Evolutionary conservation across 1,140 invertebrate genomes (phyloP), one percentile per base, ranked within the genome.

Genomic region (Pantala flavescens): DNA sequence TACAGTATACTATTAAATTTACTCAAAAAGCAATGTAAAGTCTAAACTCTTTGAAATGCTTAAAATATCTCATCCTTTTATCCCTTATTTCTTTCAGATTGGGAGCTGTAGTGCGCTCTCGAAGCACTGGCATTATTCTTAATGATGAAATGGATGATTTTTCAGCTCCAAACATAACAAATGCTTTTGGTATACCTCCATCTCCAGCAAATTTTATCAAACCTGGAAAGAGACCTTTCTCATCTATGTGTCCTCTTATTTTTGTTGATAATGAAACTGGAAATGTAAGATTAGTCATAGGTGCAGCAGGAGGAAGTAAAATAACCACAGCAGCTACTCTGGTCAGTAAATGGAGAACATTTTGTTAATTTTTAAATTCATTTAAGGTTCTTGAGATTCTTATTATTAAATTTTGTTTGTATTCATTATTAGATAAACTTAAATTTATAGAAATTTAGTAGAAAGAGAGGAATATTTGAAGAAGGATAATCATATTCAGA

Each of bases 141-240:
- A 98, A 98, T 81, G 90, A 98, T 81, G 89, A 96, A 83, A 98
- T 98, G 96, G 94, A 98, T 80, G 96, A 98, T 80, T 98, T 98
- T 81, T 93, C 93, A 7, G 87, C 90, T 0, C 93, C 94, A 0
- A 87, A 90, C 74, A 88, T 89, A 21, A 88, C 87, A 0, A 97
- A 94, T 79, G 85, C 84, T 36, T 96, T 92, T 81, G 89, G 88
- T 21, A 80, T 96, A 70, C 90, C 91, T 0, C 90, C 93, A 2
- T 94, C 93, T 0, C 88, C 88, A 1, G 87, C 87, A 1, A 98
- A 99, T 83, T 93, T 88, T 78, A 91, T 98, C 28, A 77, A 77
- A 12, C 88, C 90, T 0, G 89, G 90, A 3, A 95, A 97, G 82
- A 85, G 93, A 24, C 96, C 96, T 0, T 81, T 97, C 76, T 97